Percentiles rank a stretch among this genome's conserved stretches.
Conservation (phyloP, 2,888 invertebrate species). For the Trissonchulus sp. region DNA sequence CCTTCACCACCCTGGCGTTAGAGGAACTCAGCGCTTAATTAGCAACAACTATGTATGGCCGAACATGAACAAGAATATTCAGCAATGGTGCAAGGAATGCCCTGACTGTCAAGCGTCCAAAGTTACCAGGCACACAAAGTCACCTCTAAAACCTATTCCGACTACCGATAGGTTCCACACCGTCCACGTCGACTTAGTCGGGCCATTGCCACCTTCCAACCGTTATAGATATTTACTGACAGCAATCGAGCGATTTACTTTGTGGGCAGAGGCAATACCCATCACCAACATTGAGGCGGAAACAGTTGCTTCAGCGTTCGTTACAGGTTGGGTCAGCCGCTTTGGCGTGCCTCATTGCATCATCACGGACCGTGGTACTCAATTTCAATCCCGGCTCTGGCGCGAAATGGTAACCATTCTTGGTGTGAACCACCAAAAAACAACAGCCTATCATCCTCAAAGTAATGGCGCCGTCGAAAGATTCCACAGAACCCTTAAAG, state of each 20-base stretch:
- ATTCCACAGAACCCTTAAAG: constrained; percentile 16
- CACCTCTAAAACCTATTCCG: not conserved
- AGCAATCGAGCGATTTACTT: constrained; percentile 3
- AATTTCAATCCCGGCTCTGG: constrained; percentile 15
- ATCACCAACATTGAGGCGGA: not conserved
- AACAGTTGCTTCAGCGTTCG: not conserved
- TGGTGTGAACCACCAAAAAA: not conserved
- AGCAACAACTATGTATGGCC: constrained; percentile 15
- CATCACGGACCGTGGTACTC: constrained; percentile 12
- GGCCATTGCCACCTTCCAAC: not conserved
- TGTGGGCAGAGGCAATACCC: constrained; percentile 12
- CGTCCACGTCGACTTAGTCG: not conserved
- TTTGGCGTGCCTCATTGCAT: constrained; percentile 4
- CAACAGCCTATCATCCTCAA: constrained; percentile 11
- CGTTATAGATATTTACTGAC: constrained; percentile 8
- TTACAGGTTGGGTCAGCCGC: constrained; percentile 15
- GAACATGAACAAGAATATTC: not conserved
- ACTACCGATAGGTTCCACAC: constrained; percentile 3
- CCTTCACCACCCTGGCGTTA: constrained; percentile 10
- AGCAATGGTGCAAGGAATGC: constrained; percentile 10
- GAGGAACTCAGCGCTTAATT: not conserved
- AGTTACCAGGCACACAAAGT: not conserved
- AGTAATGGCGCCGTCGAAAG: constrained; percentile 16
- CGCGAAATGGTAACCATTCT: not conserved
- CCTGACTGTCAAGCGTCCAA: constrained; percentile 2